Percentiles rank a stretch among this genome's conserved stretches.
Evolutionary conservation across 2,113 vertebrate genomes (phyloP).

Genomic region (Megaceryle maxima): DNA sequence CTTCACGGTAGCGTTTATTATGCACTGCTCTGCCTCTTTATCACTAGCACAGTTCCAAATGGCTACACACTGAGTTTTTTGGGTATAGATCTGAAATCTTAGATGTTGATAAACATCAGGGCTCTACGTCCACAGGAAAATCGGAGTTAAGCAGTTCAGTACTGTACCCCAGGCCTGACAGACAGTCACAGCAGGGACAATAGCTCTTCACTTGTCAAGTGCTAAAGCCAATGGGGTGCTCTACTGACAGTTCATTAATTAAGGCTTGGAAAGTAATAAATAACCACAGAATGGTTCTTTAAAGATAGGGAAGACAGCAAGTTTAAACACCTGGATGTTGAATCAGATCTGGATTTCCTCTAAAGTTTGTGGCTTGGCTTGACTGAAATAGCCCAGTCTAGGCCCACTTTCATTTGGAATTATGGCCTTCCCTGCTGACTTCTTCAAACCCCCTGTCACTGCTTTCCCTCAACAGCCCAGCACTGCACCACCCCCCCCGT

Average conservation of each 20-base stretch:
- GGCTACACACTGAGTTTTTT: not conserved
- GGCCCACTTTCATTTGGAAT: not conserved
- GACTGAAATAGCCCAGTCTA: not conserved
- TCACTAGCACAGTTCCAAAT: not conserved
- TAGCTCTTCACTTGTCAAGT: not conserved
- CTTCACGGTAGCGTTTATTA: not conserved
- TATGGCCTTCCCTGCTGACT: not conserved
- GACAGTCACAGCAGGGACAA: accelerated
- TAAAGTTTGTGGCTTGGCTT: not conserved
- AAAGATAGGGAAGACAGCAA: not conserved
- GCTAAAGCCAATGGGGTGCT: not conserved
- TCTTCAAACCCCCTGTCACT: not conserved
- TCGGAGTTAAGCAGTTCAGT: not conserved
- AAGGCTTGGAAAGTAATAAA: not conserved
- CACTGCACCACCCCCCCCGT: not conserved
- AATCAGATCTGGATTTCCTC: conserved; percentile 2
- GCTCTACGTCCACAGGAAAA: not conserved
- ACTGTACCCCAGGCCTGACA: not conserved
- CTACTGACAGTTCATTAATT: not conserved
- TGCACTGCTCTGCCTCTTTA: not conserved
- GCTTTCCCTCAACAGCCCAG: not conserved
- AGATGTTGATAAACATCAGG: not conserved
- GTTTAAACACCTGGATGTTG: conserved; percentile 5
- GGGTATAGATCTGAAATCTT: not conserved
- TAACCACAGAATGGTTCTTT: not conserved